phyloP scores from a whole-genome alignment of 2,797 vertebrate genomes.

The Enteromius anoplus region DNA sequence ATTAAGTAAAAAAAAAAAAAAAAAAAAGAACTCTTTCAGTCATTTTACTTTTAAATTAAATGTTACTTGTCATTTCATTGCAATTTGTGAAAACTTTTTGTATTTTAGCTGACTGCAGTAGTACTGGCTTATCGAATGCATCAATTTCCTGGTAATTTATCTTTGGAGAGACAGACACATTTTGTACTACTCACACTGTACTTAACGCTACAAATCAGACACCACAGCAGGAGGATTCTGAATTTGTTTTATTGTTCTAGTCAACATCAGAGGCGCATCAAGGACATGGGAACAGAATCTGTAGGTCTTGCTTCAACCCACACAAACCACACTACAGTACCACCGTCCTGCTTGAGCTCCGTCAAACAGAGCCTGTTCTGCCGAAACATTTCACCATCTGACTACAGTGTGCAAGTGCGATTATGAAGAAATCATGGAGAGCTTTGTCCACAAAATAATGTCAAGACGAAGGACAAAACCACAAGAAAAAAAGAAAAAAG shows the following conservation, averaged over 20 bases:
- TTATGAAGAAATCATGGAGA: not conserved
- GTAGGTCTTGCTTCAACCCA: slow-evolving; percentile 1
- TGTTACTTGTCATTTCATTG: not conserved
- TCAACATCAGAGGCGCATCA: slow-evolving; percentile 38
- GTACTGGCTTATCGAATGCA: not conserved
- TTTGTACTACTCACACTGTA: not conserved
- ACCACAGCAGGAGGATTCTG: not conserved
- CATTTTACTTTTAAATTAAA: not conserved
- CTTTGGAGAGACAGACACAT: not conserved
- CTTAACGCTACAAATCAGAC: not conserved
- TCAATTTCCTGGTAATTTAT: not conserved
- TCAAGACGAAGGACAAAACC: not conserved
- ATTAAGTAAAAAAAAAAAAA: too few species aligned
- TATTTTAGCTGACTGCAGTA: slow-evolving; percentile 4
- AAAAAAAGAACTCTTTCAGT: not conserved
- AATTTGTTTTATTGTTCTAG: slow-evolving; percentile 46
- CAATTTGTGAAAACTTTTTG: not conserved
- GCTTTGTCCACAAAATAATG: slow-evolving; percentile 10
- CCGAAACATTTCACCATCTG: not conserved
- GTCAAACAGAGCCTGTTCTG: not conserved
- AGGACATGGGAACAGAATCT: slow-evolving; percentile 42
- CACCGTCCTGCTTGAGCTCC: not conserved
- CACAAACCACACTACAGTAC: slow-evolving; percentile 24
- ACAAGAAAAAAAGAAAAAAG: not conserved
- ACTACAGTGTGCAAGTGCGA: not conserved